Evolutionary conservation across 2,113 vertebrate genomes (phyloP), one percentile per base, ranked within the genome.

Genomic region (Platysteira castanea): DNA sequence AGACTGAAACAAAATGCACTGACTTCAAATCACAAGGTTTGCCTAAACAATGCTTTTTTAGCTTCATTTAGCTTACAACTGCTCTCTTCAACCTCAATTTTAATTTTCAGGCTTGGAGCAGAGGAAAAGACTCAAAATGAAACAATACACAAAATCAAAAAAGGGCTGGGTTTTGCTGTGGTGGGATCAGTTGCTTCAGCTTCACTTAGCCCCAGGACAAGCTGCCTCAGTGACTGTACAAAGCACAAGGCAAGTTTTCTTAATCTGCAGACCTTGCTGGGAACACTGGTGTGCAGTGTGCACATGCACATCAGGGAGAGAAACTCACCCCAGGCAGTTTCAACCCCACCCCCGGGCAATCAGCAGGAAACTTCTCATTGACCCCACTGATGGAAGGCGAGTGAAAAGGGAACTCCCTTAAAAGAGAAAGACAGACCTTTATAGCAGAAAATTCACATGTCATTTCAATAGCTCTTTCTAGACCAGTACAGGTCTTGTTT

Each of bases 271-370:
- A 50, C 56, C 70, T 79, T 64, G 37, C 59, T 74, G 61, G 46
- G 67, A 91, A 13, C 2, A 11, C 52, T 44, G 56, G 19, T 37
- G 41, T 46, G 41, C 54, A 56, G 35, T 3, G 10, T 49, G 7
- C 2, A 2, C 8, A 2, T 67, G 37, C 27, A 77, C 8, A 3
- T 3, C 10, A 1, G 10, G 21, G 35, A 70, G 18, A 59, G 20
- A 92, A 78, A 67, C 0, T 6, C 18, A 7, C 39, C 41, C 65
- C 0, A 0, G 12, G 15, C 1, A 1, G 44, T 46, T 92, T 71
- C 67, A 73, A 68, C 9, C 23, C 57, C 81, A 5, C 7, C 26
- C 35, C 26, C 1, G 1, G 16, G 16, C 7, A 6, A 27, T 33
- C 54, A 87, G 44, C 5, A 73, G 41, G 50, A 76, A 60, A 52